Conservation (phyloP, 2,888 invertebrate species). For the Seira musarum region DNA sequence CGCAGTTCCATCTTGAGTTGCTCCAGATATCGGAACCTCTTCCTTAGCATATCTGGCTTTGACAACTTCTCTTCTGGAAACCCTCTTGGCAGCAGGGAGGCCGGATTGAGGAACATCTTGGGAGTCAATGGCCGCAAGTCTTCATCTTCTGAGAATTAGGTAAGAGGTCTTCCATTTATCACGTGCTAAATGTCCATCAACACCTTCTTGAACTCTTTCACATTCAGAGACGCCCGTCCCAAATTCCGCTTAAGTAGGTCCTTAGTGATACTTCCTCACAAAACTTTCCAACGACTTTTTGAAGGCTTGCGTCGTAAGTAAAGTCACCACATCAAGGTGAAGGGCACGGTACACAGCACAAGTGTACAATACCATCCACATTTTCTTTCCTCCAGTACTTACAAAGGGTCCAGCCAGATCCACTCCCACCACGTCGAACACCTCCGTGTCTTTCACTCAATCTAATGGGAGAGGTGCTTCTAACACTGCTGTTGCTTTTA, state of each 20-base stretch:
- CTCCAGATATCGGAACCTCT: conserved; percentile 5
- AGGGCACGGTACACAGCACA: conserved; percentile 10
- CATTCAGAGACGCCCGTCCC: too few species aligned
- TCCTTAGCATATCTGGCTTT: background rate
- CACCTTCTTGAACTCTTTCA: too few species aligned
- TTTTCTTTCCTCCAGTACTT: background rate
- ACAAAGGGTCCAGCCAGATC: conserved; percentile 6
- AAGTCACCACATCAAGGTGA: background rate
- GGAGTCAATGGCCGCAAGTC: conserved; percentile 30
- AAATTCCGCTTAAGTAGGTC: too few species aligned
- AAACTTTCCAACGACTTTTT: background rate
- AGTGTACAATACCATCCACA: conserved; percentile 16
- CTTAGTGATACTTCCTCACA: background rate
- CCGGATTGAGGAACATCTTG: conserved; percentile 6
- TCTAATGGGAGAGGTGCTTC: background rate
- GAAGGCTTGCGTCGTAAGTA: background rate
- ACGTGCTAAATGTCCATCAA: too few species aligned
- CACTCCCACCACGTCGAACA: conserved; percentile 9
- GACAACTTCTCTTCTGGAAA: background rate
- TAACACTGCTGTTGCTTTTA: background rate
- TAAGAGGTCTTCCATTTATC: conserved; percentile 21
- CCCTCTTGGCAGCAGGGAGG: background rate
- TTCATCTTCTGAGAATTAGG: background rate
- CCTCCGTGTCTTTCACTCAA: background rate
- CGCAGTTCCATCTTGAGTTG: background rate